Conservation (phyloP, 2,888 invertebrate genomes). For the Auanema freiburgensis region DNA sequence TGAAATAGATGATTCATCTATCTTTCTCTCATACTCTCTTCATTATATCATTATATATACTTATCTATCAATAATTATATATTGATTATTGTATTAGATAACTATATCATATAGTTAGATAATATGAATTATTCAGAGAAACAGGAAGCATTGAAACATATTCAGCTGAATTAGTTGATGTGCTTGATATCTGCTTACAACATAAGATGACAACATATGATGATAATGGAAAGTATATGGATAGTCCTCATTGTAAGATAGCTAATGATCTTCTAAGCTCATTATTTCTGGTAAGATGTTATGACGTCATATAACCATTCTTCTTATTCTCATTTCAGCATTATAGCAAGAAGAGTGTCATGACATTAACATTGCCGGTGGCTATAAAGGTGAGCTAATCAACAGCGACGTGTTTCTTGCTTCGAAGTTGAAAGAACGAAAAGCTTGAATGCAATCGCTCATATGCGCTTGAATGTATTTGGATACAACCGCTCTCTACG, state of each 20-base stretch:
- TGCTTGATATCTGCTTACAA: constrained; percentile 84
- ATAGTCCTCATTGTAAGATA: constrained; percentile 93
- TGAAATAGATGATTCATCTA: constrained; percentile 8
- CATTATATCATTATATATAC: too few species aligned
- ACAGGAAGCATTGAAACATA: constrained; percentile 84
- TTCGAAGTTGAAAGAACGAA: constrained; percentile 70
- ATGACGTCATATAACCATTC: not conserved
- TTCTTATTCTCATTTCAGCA: constrained; percentile 69
- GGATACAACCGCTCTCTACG: too few species aligned
- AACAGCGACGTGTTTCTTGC: too few species aligned
- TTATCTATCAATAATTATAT: too few species aligned
- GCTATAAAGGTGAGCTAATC: constrained; percentile 71
- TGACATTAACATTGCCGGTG: constrained; percentile 83
- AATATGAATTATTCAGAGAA: constrained; percentile 70
- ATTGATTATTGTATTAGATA: too few species aligned
- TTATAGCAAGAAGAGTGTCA: constrained; percentile 75
- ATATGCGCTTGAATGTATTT: too few species aligned
- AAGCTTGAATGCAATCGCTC: not conserved
- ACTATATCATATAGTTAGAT: too few species aligned
- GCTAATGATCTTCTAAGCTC: constrained; percentile 91
- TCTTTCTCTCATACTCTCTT: too few species aligned
- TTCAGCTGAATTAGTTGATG: constrained; percentile 79
- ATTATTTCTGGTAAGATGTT: constrained; percentile 80
- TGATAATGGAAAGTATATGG: constrained; percentile 75
- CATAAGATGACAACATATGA: constrained; percentile 68